These are phyloP conservation scores for Xiphophorus birchmanni DNA, from an alignment of 2,797 vertebrate genomes.

Conservation along the genomic window DNA sequence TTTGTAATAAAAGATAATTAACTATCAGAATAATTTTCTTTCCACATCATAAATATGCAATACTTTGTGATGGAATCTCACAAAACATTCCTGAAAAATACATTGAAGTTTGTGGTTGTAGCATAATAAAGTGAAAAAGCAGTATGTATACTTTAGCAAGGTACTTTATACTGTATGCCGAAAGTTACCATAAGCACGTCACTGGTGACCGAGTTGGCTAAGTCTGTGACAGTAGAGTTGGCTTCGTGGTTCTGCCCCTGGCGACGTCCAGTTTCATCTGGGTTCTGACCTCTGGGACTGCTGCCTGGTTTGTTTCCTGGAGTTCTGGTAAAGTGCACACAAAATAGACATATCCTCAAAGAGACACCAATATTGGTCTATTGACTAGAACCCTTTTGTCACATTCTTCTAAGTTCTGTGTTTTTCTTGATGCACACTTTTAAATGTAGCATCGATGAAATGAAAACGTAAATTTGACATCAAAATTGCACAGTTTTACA, in stretches of 20 bases:
- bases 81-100: not conserved
- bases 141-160: not conserved
- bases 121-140: not conserved
- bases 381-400: too few relatives aligned
- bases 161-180: not conserved
- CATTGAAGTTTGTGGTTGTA: not conserved
- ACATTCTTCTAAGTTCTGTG: not conserved
- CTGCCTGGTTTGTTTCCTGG: conserved; percentile 75
- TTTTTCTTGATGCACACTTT: not conserved
- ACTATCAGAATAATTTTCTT: not conserved
- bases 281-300: conserved; percentile 81
- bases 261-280: conserved; percentile 78
- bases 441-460: not conserved
- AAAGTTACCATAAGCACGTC: conserved; percentile 94
- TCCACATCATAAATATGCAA: not conserved
- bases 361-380: conserved; percentile 6
- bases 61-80: not conserved
- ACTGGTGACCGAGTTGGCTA: conserved; percentile 97
- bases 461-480: not conserved
- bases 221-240: conserved; percentile 90
- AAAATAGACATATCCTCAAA: conserved; percentile 26
- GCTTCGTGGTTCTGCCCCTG: conserved; percentile 74
- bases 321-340: conserved; percentile 73
- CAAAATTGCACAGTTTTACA: not conserved
- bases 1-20: not conserved